These are phyloP conservation scores for Drosophila miranda DNA, from an alignment of 1,140 invertebrate species.

Conservation along the genomic window DNA sequence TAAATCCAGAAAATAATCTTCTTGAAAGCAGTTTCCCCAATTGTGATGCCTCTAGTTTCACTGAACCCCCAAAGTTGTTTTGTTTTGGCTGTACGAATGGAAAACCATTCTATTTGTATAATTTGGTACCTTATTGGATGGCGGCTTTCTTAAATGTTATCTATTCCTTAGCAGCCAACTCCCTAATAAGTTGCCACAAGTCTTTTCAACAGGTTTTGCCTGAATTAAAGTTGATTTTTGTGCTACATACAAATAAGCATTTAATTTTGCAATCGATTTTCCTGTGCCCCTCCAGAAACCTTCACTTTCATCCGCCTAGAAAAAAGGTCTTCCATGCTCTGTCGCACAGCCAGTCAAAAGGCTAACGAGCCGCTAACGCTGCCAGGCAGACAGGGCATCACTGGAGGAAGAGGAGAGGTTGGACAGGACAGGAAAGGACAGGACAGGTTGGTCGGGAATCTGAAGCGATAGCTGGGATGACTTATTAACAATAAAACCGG, in stretches of 20 bases:
- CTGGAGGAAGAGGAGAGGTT: conserved; percentile 7
- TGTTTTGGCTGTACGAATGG: too few relatives aligned
- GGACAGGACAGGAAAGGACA: conserved; percentile 7
- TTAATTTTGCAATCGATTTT: conserved; percentile 55
- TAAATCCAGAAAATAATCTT: too few relatives aligned
- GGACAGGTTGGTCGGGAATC: not conserved
- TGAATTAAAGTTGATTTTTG: conserved; percentile 14
- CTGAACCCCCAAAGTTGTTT: too few relatives aligned
- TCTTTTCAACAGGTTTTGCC: not conserved
- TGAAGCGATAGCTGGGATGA: conserved; percentile 53
- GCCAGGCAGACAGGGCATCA: too few relatives aligned
- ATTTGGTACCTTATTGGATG: too few relatives aligned
- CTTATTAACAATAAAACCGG: conserved; percentile 81
- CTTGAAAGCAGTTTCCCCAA: too few relatives aligned
- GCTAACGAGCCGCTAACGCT: conserved; percentile 50
- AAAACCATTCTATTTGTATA: too few relatives aligned
- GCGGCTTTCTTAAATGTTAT: too few relatives aligned
- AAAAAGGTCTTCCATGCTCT: conserved; percentile 20
- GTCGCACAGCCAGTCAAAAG: conserved; percentile 48
- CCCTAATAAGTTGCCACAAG: not conserved
- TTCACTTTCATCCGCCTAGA: conserved; percentile 1
- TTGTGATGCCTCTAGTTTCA: too few relatives aligned
- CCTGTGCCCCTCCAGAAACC: conserved; percentile 6
- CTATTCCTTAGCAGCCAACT: too few relatives aligned
- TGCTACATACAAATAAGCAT: conserved; percentile 24